A percentile compares a stretch with the other conserved stretches of the same genome.
phyloP scores from a whole-genome alignment of 2,113 vertebrate genomes.

The Mixornis gularis region DNA sequence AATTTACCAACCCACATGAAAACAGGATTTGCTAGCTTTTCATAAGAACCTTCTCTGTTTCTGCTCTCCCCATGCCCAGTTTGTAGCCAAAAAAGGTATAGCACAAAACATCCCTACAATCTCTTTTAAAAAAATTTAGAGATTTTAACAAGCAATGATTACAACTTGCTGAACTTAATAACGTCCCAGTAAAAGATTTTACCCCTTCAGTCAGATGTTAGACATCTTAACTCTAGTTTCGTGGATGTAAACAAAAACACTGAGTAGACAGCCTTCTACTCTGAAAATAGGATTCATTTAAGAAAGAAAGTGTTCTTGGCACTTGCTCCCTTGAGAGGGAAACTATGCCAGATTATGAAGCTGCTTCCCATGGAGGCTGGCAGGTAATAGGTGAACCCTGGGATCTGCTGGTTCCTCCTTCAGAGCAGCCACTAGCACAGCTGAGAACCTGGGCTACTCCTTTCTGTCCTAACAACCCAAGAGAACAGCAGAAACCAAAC shows the following conservation, averaged over 20 bases:
- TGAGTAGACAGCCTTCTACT: not conserved
- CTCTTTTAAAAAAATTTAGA: not conserved
- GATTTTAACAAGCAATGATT: not conserved
- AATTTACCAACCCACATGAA: not conserved
- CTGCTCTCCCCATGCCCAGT: fast-evolving
- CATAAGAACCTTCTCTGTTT: not conserved
- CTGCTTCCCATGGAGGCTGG: not conserved
- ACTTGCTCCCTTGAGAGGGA: not conserved
- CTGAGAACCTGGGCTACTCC: not conserved
- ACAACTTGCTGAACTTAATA: not conserved
- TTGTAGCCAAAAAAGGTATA: not conserved
- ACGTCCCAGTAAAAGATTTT: not conserved
- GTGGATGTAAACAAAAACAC: not conserved
- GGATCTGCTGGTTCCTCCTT: not conserved
- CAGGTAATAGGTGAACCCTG: not conserved
- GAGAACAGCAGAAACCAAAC: not conserved
- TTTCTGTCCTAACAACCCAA: not conserved
- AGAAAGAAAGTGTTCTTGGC: not conserved
- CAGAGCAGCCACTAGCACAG: not conserved
- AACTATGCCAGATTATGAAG: fast-evolving
- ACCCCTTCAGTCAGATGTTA: not conserved
- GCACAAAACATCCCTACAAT: not conserved
- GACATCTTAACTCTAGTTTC: not conserved
- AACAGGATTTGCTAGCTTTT: not conserved
- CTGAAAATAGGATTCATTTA: not conserved